phyloP scores from a whole-genome alignment of 1,140 invertebrate genomes.

The Cydia amplana region DNA sequence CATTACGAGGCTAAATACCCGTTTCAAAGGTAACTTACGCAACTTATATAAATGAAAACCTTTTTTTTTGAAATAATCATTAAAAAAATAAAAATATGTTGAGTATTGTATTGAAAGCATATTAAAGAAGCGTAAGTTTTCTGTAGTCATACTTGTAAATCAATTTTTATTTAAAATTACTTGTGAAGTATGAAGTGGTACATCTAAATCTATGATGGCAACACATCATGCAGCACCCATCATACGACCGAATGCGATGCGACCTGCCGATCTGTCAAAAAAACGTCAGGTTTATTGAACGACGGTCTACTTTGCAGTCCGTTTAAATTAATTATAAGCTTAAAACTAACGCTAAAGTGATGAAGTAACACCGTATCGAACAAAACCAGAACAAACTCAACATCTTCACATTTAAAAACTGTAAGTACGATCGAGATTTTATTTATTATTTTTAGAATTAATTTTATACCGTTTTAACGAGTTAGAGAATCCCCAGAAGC shows the following conservation, averaged over 20 bases:
- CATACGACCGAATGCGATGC: constrained; percentile 6
- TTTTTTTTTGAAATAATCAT: no score
- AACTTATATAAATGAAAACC: no score
- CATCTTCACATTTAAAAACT: constrained; percentile 10
- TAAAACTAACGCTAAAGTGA: constrained; percentile 15
- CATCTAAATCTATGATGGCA: neutral
- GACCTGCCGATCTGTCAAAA: constrained; percentile 23
- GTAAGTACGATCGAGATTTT: neutral
- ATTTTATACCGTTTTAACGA: neutral
- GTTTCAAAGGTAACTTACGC: neutral
- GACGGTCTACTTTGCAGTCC: constrained; percentile 11
- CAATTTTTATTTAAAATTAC: neutral
- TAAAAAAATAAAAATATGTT: no score
- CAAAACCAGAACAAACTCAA: constrained; percentile 7
- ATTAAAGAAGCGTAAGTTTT: neutral
- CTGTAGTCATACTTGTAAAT: no score
- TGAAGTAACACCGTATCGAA: constrained; percentile 27
- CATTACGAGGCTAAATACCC: neutral
- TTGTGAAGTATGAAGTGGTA: neutral
- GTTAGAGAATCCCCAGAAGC: neutral
- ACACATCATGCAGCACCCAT: neutral
- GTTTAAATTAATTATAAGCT: constrained; percentile 33
- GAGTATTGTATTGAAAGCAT: neutral
- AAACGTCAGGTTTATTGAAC: constrained; percentile 31
- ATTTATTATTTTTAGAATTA: constrained; percentile 9